These are phyloP conservation scores for Aporophyla lueneburgensis DNA, from an alignment of 2,888 invertebrate species.

Conservation along the genomic window DNA sequence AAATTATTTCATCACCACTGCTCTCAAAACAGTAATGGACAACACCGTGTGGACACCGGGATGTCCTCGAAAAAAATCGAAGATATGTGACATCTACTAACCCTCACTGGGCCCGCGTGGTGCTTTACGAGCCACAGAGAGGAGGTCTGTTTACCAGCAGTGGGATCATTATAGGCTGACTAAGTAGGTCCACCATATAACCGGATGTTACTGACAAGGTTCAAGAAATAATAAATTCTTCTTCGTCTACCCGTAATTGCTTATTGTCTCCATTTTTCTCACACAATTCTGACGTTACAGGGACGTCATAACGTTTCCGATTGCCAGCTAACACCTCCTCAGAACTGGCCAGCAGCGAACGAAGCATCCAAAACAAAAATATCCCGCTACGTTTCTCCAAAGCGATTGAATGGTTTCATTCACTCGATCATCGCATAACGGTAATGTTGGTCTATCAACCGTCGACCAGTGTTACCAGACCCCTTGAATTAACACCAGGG, in stretches of 20 bases:
- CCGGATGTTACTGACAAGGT: background rate
- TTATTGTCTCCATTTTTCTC: slow-evolving; percentile 27
- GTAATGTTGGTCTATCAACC: slow-evolving; percentile 84
- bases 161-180: too few species aligned
- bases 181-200: background rate
- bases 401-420: slow-evolving; percentile 87
- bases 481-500: slow-evolving; percentile 42
- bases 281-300: slow-evolving; percentile 23
- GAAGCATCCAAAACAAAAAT: slow-evolving; percentile 79
- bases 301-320: slow-evolving; percentile 47
- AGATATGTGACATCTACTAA: too few species aligned
- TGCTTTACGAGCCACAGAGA: too few species aligned
- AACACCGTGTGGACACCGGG: too few species aligned
- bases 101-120: too few species aligned
- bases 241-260: background rate
- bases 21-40: too few species aligned
- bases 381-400: slow-evolving; percentile 83
- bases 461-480: slow-evolving; percentile 66
- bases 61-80: too few species aligned
- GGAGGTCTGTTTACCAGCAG: too few species aligned
- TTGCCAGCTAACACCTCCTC: slow-evolving; percentile 59
- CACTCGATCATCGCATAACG: slow-evolving; percentile 86
- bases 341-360: slow-evolving; percentile 63
- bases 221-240: background rate
- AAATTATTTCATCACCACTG: too few species aligned